A percentile compares a stretch with the other conserved stretches of the same genome.
Conservation (phyloP, 1,140 invertebrate species). For the Spodoptera frugiperda region DNA sequence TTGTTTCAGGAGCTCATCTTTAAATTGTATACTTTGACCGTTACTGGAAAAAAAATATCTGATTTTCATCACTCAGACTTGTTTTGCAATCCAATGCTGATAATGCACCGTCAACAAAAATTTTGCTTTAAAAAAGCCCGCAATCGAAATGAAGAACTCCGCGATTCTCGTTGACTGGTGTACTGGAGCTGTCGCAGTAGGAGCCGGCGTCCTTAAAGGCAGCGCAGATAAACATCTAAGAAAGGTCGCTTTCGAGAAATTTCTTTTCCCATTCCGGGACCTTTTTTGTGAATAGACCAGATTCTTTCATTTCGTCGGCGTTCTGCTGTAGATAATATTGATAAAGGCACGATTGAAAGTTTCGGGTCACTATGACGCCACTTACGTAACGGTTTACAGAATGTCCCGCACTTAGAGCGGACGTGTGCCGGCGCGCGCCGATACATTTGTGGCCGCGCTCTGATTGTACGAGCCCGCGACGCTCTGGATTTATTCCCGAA, state of each 20-base stretch:
- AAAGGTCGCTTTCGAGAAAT: conserved; percentile 68
- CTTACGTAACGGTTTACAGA: conserved; percentile 54
- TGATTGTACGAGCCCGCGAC: conserved; percentile 1
- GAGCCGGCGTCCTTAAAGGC: conserved; percentile 57
- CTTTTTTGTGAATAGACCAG: conserved; percentile 68
- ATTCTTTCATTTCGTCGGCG: conserved; percentile 68
- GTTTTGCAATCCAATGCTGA: conserved; percentile 1
- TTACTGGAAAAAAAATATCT: conserved; percentile 18
- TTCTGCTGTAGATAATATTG: conserved; percentile 70
- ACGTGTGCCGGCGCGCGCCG: neutral
- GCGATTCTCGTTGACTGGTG: neutral
- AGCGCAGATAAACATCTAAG: conserved; percentile 69
- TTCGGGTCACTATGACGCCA: conserved; percentile 58
- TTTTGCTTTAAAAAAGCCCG: neutral
- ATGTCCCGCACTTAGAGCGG: conserved; percentile 49
- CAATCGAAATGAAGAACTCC: neutral
- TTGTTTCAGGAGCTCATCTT: conserved; percentile 62
- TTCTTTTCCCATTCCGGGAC: conserved; percentile 66
- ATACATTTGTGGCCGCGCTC: conserved; percentile 35
- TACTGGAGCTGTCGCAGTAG: conserved; percentile 41
- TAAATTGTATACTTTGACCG: conserved; percentile 55
- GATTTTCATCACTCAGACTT: neutral
- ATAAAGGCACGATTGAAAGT: conserved; percentile 66
- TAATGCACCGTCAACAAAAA: neutral
- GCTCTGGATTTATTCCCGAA: conserved; percentile 8